Conservation (phyloP, 92 coral and sea anemone genomes). For the Zoanthus sociatus region DNA sequence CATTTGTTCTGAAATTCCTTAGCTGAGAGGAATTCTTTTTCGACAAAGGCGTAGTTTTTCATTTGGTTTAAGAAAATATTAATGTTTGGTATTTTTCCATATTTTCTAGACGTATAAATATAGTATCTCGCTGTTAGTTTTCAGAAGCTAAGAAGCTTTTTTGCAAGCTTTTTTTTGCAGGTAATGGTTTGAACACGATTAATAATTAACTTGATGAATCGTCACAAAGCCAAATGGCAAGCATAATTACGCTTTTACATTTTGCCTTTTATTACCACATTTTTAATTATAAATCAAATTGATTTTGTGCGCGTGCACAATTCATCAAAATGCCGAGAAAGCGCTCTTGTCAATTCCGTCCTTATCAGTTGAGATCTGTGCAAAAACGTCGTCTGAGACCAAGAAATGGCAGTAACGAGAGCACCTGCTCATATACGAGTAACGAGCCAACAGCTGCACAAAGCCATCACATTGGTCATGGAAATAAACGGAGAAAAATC, state of each 20-base stretch:
- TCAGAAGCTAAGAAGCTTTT: no score
- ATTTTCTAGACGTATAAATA: no score
- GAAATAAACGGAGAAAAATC: constrained; percentile 11
- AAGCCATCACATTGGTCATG: neutral
- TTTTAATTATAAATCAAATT: neutral
- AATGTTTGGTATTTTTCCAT: no score
- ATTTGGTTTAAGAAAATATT: no score
- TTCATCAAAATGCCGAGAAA: neutral
- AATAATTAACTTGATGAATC: neutral
- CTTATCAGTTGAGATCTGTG: neutral
- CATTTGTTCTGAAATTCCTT: no score
- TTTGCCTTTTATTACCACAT: neutral
- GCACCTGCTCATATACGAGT: neutral
- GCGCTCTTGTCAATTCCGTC: neutral
- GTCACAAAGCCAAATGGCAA: neutral
- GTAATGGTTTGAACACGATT: neutral
- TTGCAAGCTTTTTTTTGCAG: neutral
- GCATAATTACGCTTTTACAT: neutral
- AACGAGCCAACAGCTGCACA: neutral
- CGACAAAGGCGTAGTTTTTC: no score
- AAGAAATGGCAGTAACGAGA: neutral
- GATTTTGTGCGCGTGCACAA: neutral
- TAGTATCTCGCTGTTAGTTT: no score
- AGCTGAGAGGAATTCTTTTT: no score
- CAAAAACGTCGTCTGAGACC: neutral